Evolutionary conservation across 1,140 invertebrate genomes (phyloP).

Genomic region (Pachypsylla venusta): DNA sequence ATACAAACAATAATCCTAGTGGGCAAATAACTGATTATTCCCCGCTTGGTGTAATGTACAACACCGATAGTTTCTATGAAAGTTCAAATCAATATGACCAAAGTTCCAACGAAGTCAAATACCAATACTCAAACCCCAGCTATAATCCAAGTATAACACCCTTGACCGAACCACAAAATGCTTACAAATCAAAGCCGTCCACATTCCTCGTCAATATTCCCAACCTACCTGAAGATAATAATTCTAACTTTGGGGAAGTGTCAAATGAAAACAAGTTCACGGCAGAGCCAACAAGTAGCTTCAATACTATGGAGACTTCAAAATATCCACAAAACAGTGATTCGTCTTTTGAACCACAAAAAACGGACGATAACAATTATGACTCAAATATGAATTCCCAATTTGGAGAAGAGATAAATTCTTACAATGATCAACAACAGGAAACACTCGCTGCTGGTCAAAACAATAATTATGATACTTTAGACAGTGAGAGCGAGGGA

Average conservation of each 20-base stretch:
- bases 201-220: slow-evolving; percentile 1
- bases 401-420: neutral
- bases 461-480: neutral
- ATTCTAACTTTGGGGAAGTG: neutral
- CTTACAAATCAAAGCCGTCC: neutral
- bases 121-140: neutral
- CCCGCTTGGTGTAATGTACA: neutral
- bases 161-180: neutral
- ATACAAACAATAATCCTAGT: neutral
- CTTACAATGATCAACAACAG: neutral
- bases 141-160: neutral
- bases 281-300: neutral
- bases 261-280: neutral
- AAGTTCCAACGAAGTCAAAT: neutral
- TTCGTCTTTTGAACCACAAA: neutral
- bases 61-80: slow-evolving; percentile 5
- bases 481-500: neutral
- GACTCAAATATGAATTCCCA: neutral
- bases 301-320: neutral
- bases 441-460: neutral
- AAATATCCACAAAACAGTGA: too few relatives aligned
- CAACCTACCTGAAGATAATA: neutral
- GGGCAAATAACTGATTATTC: neutral
- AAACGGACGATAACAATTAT: neutral
- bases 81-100: neutral